phyloP scores from a whole-genome alignment of 2,888 invertebrate genomes.

The Tenthredo livida region DNA sequence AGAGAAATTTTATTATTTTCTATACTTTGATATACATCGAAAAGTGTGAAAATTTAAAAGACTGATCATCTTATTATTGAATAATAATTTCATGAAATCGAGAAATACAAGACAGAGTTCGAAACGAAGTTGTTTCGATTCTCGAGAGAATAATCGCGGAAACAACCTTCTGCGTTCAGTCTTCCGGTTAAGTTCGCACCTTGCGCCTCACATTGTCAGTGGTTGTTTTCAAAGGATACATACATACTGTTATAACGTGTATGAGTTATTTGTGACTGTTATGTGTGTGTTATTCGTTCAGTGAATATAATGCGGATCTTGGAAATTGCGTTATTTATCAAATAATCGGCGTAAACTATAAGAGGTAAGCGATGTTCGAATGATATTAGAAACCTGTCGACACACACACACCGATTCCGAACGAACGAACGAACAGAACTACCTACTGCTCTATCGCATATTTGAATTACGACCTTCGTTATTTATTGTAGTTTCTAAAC shows the following conservation, averaged over 20 bases:
- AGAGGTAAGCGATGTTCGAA: neutral
- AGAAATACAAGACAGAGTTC: neutral
- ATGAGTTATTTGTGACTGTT: neutral
- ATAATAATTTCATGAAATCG: neutral
- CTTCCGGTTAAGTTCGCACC: slow-evolving; percentile 49
- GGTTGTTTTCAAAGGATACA: slow-evolving; percentile 39
- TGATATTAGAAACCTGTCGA: neutral
- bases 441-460: neutral
- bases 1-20: neutral
- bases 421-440: no score
- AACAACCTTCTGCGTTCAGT: slow-evolving; percentile 16
- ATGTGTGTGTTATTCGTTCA: neutral
- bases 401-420: neutral
- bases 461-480: slow-evolving; percentile 11
- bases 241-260: neutral
- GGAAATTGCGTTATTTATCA: neutral
- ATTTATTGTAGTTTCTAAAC: neutral
- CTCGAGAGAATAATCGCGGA: slow-evolving; percentile 22
- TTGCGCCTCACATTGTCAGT: slow-evolving; percentile 28
- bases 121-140: slow-evolving; percentile 26
- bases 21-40: neutral
- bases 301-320: neutral
- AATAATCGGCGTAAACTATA: neutral
- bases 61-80: neutral
- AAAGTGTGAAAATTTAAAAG: no score